Evolutionary conservation across 2,797 vertebrate genomes (phyloP).

Genomic region (Sorex maritimensis): DNA sequence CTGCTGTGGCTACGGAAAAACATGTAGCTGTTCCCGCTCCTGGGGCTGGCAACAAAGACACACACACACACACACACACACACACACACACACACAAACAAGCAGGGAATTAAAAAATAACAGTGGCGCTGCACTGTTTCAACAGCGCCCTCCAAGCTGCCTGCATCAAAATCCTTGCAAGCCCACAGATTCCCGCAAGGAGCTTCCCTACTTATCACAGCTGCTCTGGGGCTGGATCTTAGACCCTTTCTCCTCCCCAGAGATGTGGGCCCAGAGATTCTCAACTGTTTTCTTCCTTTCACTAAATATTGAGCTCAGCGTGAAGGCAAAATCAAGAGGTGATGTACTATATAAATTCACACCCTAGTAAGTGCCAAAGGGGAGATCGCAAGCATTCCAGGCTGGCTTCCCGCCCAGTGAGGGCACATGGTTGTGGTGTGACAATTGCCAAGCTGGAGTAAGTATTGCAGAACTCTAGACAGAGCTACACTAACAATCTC

Average conservation of each 20-base stretch:
- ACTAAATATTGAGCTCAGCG: conserved; percentile 82
- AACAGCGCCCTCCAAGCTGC: conserved; percentile 62
- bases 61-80: too few species aligned
- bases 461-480: background rate
- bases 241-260: conserved; percentile 19
- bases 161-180: conserved; percentile 81
- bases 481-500: background rate
- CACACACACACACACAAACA: conserved; percentile 53
- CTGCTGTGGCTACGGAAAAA: conserved; percentile 85
- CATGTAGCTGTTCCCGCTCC: conserved; percentile 63
- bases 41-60: conserved; percentile 16
- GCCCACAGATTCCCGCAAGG: conserved; percentile 77
- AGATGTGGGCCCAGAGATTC: conserved; percentile 81
- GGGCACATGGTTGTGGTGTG: background rate
- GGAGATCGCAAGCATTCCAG: conserved; percentile 23
- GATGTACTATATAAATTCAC: conserved; percentile 66
- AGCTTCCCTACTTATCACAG: conserved; percentile 56
- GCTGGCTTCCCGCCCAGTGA: background rate
- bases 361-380: conserved; percentile 60
- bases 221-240: too few species aligned
- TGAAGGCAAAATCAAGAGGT: conserved; percentile 80
- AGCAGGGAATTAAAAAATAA: conserved; percentile 86
- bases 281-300: conserved; percentile 85
- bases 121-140: conserved; percentile 77
- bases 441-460: background rate